Percentiles rank a stretch among this genome's conserved stretches.
These are phyloP conservation scores for Thunnus thynnus DNA, from an alignment of 2,113 vertebrate species.

Conservation along the genomic window DNA sequence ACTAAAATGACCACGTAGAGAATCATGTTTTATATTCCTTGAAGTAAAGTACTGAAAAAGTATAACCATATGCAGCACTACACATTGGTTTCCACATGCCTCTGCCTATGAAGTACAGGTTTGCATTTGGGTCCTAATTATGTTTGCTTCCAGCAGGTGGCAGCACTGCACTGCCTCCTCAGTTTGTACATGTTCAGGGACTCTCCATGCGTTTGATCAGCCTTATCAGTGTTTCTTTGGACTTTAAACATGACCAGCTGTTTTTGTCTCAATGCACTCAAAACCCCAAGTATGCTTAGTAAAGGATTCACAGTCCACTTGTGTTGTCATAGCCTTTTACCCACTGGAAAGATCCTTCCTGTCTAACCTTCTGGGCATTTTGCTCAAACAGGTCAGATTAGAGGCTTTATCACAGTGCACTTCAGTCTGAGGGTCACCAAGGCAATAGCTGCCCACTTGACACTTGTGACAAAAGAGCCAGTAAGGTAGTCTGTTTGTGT, in stretches of 20 bases:
- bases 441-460: not conserved
- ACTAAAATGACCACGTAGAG: too few species aligned
- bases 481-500: not conserved
- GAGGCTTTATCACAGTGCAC: not conserved
- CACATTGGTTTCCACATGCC: too few species aligned
- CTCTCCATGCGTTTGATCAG: not conserved
- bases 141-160: conserved; percentile 48
- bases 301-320: not conserved
- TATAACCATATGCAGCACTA: too few species aligned
- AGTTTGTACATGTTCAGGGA: not conserved
- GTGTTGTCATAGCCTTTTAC: conserved; percentile 38
- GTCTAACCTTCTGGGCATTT: not conserved
- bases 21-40: too few species aligned
- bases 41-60: too few species aligned
- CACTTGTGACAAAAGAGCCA: not conserved
- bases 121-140: not conserved
- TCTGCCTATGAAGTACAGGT: not conserved
- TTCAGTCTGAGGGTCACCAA: not conserved
- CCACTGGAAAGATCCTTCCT: not conserved
- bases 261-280: not conserved
- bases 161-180: not conserved
- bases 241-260: conserved; percentile 4
- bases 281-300: not conserved
- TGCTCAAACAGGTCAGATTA: not conserved
- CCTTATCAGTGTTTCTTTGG: not conserved